Conservation (phyloP, 1,140 invertebrate species). For the Macrobrachium nipponense region DNA sequence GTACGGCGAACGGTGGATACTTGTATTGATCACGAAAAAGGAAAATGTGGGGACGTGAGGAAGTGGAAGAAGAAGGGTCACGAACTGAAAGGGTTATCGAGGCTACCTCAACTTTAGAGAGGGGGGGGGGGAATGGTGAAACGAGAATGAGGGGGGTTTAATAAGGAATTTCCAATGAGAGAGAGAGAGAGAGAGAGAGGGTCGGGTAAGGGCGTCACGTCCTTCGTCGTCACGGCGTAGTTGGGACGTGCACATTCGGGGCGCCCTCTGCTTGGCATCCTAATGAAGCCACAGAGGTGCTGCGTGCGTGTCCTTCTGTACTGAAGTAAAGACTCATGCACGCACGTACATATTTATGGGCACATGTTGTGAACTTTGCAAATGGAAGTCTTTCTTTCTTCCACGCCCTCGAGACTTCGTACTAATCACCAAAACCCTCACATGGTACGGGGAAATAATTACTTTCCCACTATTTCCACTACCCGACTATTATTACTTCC, state of each 20-base stretch:
- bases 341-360: background rate
- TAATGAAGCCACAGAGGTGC: no score
- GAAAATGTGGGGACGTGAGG: background rate
- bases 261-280: no score
- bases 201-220: no score
- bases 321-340: background rate
- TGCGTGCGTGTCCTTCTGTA: background rate
- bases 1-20: background rate
- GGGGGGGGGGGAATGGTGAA: background rate
- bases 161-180: background rate
- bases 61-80: background rate
- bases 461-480: no score
- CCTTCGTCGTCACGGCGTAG: no score
- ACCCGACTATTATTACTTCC: no score
- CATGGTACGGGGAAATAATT: no score
- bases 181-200: slow-evolving; percentile 12
- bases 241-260: no score
- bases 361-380: no score
- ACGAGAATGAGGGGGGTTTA: background rate
- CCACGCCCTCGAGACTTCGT: no score
- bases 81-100: background rate
- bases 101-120: background rate
- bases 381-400: no score
- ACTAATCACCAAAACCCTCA: no score
- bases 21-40: background rate